Evolutionary conservation across 2,113 vertebrate species (phyloP).

Genomic region (Sorex fumeus): DNA sequence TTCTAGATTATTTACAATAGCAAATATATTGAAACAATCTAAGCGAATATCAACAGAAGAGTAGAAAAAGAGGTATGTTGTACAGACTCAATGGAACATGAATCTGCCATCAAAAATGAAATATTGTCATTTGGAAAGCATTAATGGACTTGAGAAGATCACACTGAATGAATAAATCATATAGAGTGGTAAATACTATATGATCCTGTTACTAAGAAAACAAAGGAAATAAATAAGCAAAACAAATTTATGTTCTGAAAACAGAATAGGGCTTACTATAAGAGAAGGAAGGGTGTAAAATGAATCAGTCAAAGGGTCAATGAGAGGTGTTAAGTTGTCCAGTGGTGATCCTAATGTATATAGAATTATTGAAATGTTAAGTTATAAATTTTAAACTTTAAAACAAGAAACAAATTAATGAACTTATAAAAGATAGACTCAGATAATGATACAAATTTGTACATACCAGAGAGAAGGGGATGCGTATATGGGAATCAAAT

Average conservation of each 20-base stretch:
- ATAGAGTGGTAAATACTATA: neutral
- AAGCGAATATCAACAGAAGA: too few species aligned
- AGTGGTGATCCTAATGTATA: too few species aligned
- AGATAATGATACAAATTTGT: too few species aligned
- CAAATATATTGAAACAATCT: neutral
- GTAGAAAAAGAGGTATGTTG: too few species aligned
- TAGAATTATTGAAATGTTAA: too few species aligned
- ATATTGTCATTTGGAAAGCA: neutral
- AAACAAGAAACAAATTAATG: too few species aligned
- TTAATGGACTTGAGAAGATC: neutral
- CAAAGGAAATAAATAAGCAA: neutral
- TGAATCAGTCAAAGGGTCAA: too few species aligned
- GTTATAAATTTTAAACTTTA: too few species aligned
- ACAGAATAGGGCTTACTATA: neutral
- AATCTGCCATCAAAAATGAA: neutral
- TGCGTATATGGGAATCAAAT: too few species aligned
- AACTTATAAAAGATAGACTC: too few species aligned
- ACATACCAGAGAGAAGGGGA: too few species aligned
- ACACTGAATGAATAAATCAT: neutral
- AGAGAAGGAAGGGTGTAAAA: neutral
- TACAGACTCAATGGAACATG: neutral
- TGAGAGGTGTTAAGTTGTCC: too few species aligned
- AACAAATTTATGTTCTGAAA: neutral
- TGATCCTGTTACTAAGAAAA: neutral
- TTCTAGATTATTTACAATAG: neutral